phyloP scores from a whole-genome alignment of 2,888 invertebrate genomes.

The Archips xylosteana region DNA sequence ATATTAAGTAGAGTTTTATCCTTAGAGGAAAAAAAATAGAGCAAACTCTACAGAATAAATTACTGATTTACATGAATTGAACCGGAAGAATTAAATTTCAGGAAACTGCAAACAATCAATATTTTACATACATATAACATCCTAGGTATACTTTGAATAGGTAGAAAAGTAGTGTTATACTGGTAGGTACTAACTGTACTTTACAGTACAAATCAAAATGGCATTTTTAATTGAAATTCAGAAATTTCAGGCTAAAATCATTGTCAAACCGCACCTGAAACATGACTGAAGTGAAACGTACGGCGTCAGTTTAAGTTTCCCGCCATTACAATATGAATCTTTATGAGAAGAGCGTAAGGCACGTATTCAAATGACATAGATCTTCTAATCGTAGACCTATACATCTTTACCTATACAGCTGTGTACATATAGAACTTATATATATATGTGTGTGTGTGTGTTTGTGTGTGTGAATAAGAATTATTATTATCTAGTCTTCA shows the following conservation, averaged over 20 bases:
- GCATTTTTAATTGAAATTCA: constrained; percentile 31
- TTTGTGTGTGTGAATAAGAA: constrained; percentile 57
- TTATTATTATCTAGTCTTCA: constrained; percentile 43
- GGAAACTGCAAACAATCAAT: too few relatives aligned
- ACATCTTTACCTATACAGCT: constrained; percentile 58
- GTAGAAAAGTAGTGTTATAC: background rate
- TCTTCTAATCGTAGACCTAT: constrained; percentile 31
- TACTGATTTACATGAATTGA: background rate
- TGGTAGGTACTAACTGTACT: background rate
- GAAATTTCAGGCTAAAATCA: constrained; percentile 44
- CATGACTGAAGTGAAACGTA: constrained; percentile 47
- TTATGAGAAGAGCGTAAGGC: constrained; percentile 55
- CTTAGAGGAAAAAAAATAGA: background rate
- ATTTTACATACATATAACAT: background rate
- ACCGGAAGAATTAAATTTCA: background rate
- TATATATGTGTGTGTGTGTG: constrained; percentile 51
- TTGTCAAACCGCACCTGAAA: constrained; percentile 56
- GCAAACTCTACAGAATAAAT: background rate
- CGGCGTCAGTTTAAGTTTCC: constrained; percentile 58
- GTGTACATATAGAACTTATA: constrained; percentile 65
- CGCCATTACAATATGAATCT: constrained; percentile 60
- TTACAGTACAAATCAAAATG: background rate
- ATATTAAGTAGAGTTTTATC: background rate
- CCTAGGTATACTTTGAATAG: background rate
- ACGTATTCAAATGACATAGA: constrained; percentile 59